Conservation (phyloP, 2,888 invertebrate genomes). For the Fragum sueziense region DNA sequence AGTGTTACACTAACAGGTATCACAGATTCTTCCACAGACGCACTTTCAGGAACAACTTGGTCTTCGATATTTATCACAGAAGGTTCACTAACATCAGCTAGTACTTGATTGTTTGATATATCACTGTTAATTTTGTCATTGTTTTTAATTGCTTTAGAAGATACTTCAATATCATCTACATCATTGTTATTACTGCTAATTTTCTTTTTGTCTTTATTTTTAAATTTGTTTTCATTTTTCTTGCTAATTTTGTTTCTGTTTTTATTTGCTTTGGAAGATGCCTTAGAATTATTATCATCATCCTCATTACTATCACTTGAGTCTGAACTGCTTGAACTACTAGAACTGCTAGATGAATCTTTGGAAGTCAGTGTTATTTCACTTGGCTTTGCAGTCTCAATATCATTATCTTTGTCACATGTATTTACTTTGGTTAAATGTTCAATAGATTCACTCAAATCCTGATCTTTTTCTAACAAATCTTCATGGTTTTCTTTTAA, state of each 20-base stretch:
- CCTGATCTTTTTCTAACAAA: no score
- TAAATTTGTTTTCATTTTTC: no score
- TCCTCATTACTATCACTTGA: neutral
- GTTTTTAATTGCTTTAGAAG: no score
- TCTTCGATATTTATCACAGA: neutral
- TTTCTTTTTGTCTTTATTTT: neutral
- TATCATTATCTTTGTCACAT: neutral
- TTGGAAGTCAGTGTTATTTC: neutral
- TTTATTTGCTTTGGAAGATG: no score
- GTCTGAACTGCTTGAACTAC: constrained; percentile 25
- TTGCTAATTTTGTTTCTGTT: no score
- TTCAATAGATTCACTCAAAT: no score
- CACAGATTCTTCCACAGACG: neutral
- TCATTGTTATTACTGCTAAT: neutral
- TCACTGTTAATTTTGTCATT: neutral
- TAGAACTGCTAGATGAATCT: neutral
- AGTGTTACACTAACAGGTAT: no score
- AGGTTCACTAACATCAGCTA: neutral
- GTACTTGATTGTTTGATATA: neutral
- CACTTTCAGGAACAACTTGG: neutral
- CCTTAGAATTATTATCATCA: no score
- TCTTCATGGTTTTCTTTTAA: no score
- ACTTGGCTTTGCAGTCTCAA: neutral
- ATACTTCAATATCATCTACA: neutral
- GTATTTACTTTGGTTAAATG: no score